Percentiles rank a stretch among this genome's conserved stretches.
phyloP scores from a whole-genome alignment of 2,113 vertebrate species.

The Microcebus tavaratra region DNA sequence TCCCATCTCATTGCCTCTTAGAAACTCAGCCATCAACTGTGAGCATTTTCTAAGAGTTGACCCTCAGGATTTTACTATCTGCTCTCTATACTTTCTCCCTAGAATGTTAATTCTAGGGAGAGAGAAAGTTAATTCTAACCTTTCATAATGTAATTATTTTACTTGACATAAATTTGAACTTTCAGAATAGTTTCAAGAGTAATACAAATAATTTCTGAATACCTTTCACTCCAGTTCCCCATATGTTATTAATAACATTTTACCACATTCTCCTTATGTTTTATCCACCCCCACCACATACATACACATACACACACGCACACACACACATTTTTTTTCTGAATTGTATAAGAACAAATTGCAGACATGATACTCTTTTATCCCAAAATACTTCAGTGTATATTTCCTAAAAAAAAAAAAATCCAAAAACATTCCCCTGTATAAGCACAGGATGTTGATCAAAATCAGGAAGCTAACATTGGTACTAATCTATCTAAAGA shows the following conservation, averaged over 20 bases:
- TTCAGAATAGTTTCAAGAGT: not conserved
- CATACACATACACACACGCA: not conserved
- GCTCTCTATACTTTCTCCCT: not conserved
- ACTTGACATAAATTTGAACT: not conserved
- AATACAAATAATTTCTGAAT: slow-evolving; percentile 34
- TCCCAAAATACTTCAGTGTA: not conserved
- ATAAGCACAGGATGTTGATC: not conserved
- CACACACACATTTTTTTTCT: not conserved
- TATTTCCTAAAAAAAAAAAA: not conserved
- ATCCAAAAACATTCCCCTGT: not conserved
- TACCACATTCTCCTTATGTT: not conserved
- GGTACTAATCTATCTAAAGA: not conserved
- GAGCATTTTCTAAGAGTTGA: not conserved
- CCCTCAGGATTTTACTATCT: not conserved
- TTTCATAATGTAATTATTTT: slow-evolving; percentile 27
- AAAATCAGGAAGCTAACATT: not conserved
- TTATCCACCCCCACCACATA: not conserved
- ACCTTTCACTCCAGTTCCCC: not conserved
- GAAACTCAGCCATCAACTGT: not conserved
- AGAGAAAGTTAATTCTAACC: not conserved
- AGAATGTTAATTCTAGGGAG: not conserved
- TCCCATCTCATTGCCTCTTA: not conserved
- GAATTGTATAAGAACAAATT: slow-evolving; percentile 1
- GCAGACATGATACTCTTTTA: not conserved
- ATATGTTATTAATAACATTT: not conserved